Evolutionary conservation across 1,140 invertebrate genomes (phyloP), one percentile per base, ranked within the genome.

Genomic region (Chionoecetes opilio): DNA sequence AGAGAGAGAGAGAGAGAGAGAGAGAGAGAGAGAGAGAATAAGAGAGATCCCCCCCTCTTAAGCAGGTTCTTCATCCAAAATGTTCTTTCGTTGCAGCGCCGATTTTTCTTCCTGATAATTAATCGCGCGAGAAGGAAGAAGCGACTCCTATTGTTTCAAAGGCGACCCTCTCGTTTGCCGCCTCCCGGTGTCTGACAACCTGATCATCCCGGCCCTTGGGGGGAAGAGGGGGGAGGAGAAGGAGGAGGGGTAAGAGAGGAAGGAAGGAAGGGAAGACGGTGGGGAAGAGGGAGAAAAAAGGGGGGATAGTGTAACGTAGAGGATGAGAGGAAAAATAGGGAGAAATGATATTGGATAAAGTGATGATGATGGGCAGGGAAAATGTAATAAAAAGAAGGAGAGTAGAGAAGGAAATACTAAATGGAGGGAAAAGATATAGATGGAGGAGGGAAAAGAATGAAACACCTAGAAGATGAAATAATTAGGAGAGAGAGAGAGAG

Each of bases 31-130:
- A 87, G n/a, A 87, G 29, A 87, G n/a, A 87, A 6, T 29, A 6
- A 87, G 31, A 31, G 41, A 46, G 41, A n/a, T 53, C 46, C 21
- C 46, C 21, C 46, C 8, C 46, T 53, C 46, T n/a, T 1, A n/a
- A 75, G 63, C 63, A 75, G 21, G 21, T 75, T 75, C 63, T 75
- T 75, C 63, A 26, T 75, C 21, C 46, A 53, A n/a, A 1, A 53
- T 53, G 46, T 75, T 75, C 63, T 75, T 75, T 75, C n/a, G 35
- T 2, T 26, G 34, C 0, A 35, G 41, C 31, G 82, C 34, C 29
- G 8, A 75, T 89, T 93, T 93, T 93, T 82, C 46, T 75, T 37
- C 85, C 87, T 63, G 85, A 93, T 93, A 93, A 93, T 93, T 93
- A 93, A 93, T 89, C 53, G 46, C 34, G 26, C 31, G 32, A 53